Evolutionary conservation across 2,113 vertebrate species (phyloP).

Genomic region (Elanoides forficatus): DNA sequence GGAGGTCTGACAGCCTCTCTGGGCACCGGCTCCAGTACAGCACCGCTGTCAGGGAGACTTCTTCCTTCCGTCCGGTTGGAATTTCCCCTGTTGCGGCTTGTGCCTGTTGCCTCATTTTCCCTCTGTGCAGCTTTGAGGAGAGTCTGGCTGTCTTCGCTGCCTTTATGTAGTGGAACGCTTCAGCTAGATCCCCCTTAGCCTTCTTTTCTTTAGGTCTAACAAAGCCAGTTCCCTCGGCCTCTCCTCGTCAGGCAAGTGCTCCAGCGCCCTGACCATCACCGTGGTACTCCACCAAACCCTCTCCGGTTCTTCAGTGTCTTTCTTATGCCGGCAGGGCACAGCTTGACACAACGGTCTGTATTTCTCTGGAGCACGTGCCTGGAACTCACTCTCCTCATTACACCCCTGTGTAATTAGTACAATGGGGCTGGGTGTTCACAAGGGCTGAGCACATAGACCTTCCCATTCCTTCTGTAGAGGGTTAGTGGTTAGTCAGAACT

Average conservation of each 20-base stretch:
- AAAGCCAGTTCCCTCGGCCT: background rate
- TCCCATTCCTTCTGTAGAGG: background rate
- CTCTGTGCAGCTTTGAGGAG: background rate
- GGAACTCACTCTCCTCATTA: background rate
- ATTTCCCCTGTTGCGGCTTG: background rate
- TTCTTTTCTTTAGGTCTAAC: background rate
- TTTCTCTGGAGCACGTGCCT: background rate
- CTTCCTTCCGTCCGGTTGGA: background rate
- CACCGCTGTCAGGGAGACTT: background rate
- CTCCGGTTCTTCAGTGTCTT: background rate
- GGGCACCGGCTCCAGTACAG: background rate
- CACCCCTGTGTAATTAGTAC: rapidly evolving
- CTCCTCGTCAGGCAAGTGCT: background rate
- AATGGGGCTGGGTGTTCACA: rapidly evolving
- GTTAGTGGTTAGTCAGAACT: background rate
- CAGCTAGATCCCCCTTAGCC: background rate
- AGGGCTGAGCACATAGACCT: background rate
- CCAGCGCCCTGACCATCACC: background rate
- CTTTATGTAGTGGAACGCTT: background rate
- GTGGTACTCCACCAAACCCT: background rate
- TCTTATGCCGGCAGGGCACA: background rate
- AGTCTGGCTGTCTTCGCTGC: background rate
- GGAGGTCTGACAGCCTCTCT: background rate
- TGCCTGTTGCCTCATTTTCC: background rate
- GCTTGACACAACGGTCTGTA: background rate